Evolutionary conservation across 2,888 invertebrate genomes (phyloP).

Genomic region (Colostygia pectinataria): DNA sequence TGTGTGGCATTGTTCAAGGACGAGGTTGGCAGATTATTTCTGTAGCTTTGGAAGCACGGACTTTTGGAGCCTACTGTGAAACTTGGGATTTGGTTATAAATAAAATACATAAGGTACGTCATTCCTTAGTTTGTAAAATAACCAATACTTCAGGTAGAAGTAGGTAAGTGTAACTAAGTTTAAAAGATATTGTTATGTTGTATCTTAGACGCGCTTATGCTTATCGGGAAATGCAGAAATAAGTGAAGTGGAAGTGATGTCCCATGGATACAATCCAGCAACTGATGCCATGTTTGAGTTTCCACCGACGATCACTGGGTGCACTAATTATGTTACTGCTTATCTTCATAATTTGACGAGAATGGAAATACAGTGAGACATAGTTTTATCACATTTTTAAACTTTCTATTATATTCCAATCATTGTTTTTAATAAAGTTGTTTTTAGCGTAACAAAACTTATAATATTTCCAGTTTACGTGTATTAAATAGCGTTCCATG

Average conservation of each 20-base stretch:
- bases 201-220: constrained; percentile 55
- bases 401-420: too few relatives aligned
- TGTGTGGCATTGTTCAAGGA: constrained; percentile 70
- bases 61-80: constrained; percentile 66
- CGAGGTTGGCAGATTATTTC: constrained; percentile 75
- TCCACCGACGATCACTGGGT: constrained; percentile 72
- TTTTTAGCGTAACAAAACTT: too few relatives aligned
- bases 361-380: constrained; percentile 70
- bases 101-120: constrained; percentile 61
- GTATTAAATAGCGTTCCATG: constrained; percentile 61
- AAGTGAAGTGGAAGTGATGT: constrained; percentile 69
- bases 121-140: background rate
- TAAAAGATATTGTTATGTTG: background rate
- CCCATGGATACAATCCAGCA: constrained; percentile 66
- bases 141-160: too few relatives aligned
- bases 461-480: constrained; percentile 56
- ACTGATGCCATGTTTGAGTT: constrained; percentile 71
- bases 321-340: constrained; percentile 67
- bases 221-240: constrained; percentile 68
- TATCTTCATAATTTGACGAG: constrained; percentile 72
- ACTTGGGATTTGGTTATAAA: constrained; percentile 72
- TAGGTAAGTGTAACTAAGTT: background rate
- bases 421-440: too few relatives aligned
- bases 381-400: background rate
- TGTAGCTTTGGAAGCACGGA: constrained; percentile 70